Conservation (phyloP, 2,797 vertebrate species). For the Decapterus maruadsi region DNA sequence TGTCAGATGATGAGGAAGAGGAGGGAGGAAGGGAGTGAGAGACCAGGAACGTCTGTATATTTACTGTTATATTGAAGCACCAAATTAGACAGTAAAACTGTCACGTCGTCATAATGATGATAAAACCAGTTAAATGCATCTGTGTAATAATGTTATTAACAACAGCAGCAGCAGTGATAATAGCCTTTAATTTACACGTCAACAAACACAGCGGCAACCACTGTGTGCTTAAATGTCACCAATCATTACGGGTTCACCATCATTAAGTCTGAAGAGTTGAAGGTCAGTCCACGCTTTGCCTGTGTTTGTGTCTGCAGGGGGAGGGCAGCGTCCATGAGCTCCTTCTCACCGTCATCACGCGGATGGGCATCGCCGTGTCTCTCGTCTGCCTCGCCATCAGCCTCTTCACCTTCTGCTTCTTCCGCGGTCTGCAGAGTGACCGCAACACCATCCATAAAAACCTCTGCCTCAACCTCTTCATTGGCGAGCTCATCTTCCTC, state of each 20-base stretch:
- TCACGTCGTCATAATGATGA: background rate
- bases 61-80: background rate
- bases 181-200: background rate
- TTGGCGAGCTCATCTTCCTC: conserved; percentile 97
- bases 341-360: conserved; percentile 94
- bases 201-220: conserved; percentile 1
- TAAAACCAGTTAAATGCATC: background rate
- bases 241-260: background rate
- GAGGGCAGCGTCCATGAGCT: conserved; percentile 93
- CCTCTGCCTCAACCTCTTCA: conserved; percentile 97
- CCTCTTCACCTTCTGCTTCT: conserved; percentile 99
- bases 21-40: background rate
- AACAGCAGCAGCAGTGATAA: background rate
- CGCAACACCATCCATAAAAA: conserved; percentile 99
- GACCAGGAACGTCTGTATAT: background rate
- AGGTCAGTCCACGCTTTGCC: conserved; percentile 10
- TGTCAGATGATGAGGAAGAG: too few species aligned
- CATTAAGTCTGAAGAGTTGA: conserved; percentile 17
- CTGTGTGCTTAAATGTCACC: conserved; percentile 30
- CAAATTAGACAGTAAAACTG: background rate
- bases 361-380: conserved; percentile 96
- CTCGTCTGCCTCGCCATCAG: conserved; percentile 97
- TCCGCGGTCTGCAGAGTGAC: conserved; percentile 97
- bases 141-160: background rate
- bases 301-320: conserved; percentile 81